A percentile compares a stretch with the other conserved stretches of the same genome.
Evolutionary conservation across 2,888 invertebrate species (phyloP).

Genomic region (Pteria penguin): DNA sequence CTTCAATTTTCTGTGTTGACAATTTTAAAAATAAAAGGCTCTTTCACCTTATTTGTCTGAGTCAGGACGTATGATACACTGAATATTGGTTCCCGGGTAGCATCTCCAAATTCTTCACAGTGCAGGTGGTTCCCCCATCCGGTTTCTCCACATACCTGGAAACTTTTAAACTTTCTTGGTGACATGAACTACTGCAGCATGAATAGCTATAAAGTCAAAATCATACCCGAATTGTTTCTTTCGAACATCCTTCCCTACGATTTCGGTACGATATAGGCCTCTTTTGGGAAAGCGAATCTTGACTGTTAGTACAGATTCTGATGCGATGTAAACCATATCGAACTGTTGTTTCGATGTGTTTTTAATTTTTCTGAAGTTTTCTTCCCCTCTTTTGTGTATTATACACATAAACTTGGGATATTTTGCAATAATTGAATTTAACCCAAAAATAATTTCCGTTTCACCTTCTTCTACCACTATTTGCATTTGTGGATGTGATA

Average conservation of each 20-base stretch:
- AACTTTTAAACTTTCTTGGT: no score
- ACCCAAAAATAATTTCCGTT: conserved; percentile 65
- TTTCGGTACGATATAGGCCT: conserved; percentile 70
- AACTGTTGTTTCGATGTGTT: conserved; percentile 55
- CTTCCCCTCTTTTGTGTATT: conserved; percentile 51
- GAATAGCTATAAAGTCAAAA: conserved; percentile 65
- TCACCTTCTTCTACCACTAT: conserved; percentile 63
- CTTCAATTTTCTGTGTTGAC: conserved; percentile 36
- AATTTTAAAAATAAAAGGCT: conserved; percentile 28
- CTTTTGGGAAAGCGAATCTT: conserved; percentile 62
- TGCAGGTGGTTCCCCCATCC: conserved; percentile 66
- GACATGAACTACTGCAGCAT: conserved; percentile 61
- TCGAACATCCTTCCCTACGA: conserved; percentile 68
- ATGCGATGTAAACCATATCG: conserved; percentile 62
- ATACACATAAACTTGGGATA: conserved; percentile 65
- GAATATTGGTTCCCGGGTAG: conserved; percentile 35
- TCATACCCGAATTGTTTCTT: conserved; percentile 59
- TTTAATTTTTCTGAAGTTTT: conserved; percentile 43
- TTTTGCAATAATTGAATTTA: conserved; percentile 54
- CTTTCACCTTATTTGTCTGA: conserved; percentile 41
- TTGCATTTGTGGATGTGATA: conserved; percentile 63
- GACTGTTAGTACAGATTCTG: conserved; percentile 56
- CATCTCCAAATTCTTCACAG: no score
- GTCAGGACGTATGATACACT: conserved; percentile 44
- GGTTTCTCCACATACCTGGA: conserved; percentile 67